Evolutionary conservation across 2,113 vertebrate species (phyloP), one percentile per base, ranked within the genome.

Genomic region (Recurvirostra avosetta): DNA sequence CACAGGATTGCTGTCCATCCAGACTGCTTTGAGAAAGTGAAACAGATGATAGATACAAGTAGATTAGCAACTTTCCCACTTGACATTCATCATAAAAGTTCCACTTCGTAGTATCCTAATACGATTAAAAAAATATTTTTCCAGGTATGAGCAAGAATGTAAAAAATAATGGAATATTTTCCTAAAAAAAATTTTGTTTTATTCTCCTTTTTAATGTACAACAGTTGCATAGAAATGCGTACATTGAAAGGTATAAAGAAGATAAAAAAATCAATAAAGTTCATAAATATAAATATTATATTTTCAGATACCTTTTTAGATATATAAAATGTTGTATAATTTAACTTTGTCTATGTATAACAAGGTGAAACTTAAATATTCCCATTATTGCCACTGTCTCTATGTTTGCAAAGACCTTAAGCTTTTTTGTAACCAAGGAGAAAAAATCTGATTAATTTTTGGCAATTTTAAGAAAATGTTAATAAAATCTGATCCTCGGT

Each of bases 1-100:
- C 79, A 89, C 32, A 92, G 75, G 63, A 86, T 25, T 90, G 49
- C 53, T 97, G 53, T 88, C 55, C 70, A 63, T 71, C 61, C 66
- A 86, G 80, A 86, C 45, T 63, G 55, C 87, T 87, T 80, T 78
- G 14, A 58, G 76, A 90, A 96, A 86, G 62, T 84, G 55, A 95
- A 96, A 90, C 43, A 97, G 83, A 78, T 65, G 67, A 90, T 47
- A 96, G 43, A 41, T 6, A 4, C 14, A 80, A 89, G 80, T 38
- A 96, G 26, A 91, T 77, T 66, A 93, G 16, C 29, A 59, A 34
- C 62, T 91, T 96, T 74, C 49, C 29, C 84, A 47, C 82, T 84
- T 90, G 71, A n/a, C 21, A 59, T 80, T 40, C 45, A 67, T 38
- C 11, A 85, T n/a, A 43, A 18, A 82, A 58, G 19, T 45, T 94